Conservation (phyloP, 2,113 vertebrate species). For the Vulpes lagopus region DNA sequence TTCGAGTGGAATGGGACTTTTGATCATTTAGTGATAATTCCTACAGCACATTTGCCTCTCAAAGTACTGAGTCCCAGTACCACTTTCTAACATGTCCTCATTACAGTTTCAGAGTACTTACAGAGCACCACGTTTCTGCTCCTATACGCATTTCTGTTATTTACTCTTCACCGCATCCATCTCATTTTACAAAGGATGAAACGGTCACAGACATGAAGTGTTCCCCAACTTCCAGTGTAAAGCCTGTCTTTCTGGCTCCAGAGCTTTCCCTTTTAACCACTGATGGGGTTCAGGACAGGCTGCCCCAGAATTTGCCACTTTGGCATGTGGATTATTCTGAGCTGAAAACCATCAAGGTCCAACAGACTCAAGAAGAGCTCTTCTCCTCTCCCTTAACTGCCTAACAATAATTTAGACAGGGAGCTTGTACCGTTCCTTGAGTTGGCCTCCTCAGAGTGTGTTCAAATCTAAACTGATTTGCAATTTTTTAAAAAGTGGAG, state of each 20-base stretch:
- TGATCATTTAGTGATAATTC: not conserved
- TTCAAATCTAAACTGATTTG: not conserved
- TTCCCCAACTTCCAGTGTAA: not conserved
- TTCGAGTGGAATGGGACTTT: not conserved
- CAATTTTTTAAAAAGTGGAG: not conserved
- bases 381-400: not conserved
- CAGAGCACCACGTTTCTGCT: not conserved
- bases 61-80: not conserved
- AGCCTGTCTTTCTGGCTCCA: not conserved
- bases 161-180: not conserved
- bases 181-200: slow-evolving; percentile 19
- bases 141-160: not conserved
- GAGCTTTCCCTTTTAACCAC: not conserved
- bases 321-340: not conserved
- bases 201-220: not conserved
- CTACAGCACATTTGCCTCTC: not conserved
- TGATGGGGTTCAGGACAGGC: not conserved
- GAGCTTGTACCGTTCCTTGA: not conserved
- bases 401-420: not conserved
- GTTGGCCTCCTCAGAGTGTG: not conserved
- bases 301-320: not conserved
- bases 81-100: not conserved
- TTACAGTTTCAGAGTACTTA: not conserved
- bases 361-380: not conserved
- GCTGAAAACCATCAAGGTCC: not conserved